A percentile compares a stretch with the other conserved stretches of the same genome.
phyloP scores from a whole-genome alignment of 1,140 invertebrate species.

The Limonius californicus region DNA sequence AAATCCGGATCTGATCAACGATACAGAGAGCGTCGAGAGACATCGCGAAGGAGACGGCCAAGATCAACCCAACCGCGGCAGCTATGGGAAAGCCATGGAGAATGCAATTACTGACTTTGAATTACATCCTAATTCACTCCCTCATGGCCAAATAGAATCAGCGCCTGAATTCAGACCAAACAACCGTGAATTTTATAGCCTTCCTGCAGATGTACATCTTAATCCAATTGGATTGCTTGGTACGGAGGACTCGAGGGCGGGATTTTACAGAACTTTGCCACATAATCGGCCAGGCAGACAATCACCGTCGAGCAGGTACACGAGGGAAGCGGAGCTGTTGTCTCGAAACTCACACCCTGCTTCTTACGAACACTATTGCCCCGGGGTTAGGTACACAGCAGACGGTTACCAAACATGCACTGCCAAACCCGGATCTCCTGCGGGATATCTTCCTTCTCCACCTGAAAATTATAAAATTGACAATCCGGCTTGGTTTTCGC shows the following conservation, averaged over 20 bases:
- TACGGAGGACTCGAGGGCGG: conserved; percentile 44
- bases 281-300: conserved; percentile 58
- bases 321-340: conserved; percentile 62
- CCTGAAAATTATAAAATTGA: not conserved
- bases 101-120: not conserved
- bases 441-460: conserved; percentile 55
- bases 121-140: not conserved
- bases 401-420: conserved; percentile 63
- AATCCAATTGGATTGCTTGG: conserved; percentile 63
- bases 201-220: conserved; percentile 58
- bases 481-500: conserved; percentile 13
- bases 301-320: conserved; percentile 56
- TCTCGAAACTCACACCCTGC: conserved; percentile 49
- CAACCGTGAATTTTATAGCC: conserved; percentile 23
- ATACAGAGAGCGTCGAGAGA: conserved; percentile 63
- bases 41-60: conserved; percentile 52
- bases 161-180: not conserved
- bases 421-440: conserved; percentile 64
- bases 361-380: conserved; percentile 51
- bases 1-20: conserved; percentile 74
- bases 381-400: conserved; percentile 68
- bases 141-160: not conserved
- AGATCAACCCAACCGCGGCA: conserved; percentile 16
- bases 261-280: conserved; percentile 64
- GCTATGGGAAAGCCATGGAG: conserved; percentile 3